A percentile compares a stretch with the other conserved stretches of the same genome.
These are phyloP conservation scores for Cosmopolites sordidus DNA, from an alignment of 2,888 invertebrate species.

Conservation along the genomic window DNA sequence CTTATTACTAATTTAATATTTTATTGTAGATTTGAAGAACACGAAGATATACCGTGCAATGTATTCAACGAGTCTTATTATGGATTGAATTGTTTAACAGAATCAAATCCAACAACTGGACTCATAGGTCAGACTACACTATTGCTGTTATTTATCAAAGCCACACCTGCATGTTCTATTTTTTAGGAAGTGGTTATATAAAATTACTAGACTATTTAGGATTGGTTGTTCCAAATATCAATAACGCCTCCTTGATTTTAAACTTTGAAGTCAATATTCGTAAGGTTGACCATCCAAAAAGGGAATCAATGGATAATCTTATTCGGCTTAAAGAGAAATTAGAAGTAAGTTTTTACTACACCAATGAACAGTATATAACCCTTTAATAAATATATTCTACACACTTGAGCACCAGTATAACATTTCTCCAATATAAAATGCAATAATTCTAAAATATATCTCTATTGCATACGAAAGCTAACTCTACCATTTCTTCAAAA, in stretches of 20 bases:
- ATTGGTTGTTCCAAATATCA: constrained; percentile 38
- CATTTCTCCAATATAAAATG: too few species aligned
- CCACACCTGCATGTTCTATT: too few species aligned
- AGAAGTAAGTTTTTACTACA: too few species aligned
- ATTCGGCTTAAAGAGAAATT: constrained; percentile 36
- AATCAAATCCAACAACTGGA: constrained; percentile 8
- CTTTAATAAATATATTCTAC: too few species aligned
- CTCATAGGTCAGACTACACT: constrained; percentile 5
- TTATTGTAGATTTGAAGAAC: constrained; percentile 38
- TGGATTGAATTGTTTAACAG: constrained; percentile 40
- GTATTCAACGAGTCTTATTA: constrained; percentile 38
- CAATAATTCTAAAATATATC: too few species aligned
- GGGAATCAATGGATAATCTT: constrained; percentile 37
- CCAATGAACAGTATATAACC: too few species aligned
- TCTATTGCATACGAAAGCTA: too few species aligned
- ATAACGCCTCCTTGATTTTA: constrained; percentile 35
- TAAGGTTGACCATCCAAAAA: constrained; percentile 38
- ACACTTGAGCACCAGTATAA: too few species aligned
- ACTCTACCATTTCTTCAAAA: too few species aligned
- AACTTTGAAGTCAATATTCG: constrained; percentile 38
- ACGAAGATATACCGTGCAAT: constrained; percentile 44
- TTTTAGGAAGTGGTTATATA: constrained; percentile 38
- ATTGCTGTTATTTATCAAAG: too few species aligned
- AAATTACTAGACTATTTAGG: constrained; percentile 37
- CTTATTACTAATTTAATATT: too few species aligned